phyloP scores from a whole-genome alignment of 35 echinoderm and acorn worm species.

The Strongylocentrotus purpuratus region DNA sequence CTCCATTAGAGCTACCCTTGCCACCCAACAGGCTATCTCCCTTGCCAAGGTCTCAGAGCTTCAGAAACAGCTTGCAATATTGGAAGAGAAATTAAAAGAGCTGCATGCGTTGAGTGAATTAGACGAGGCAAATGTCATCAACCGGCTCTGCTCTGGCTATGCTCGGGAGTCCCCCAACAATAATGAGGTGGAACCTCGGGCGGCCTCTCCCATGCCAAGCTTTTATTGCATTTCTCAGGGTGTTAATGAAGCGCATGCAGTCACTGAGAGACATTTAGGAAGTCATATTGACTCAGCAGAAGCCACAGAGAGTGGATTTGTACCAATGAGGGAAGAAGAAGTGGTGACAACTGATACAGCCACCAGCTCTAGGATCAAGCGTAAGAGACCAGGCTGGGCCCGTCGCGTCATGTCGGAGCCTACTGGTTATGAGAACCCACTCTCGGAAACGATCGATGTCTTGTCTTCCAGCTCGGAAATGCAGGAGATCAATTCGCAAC shows the following conservation, averaged over 20 bases:
- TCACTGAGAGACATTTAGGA: conserved; percentile 33
- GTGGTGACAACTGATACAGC: neutral
- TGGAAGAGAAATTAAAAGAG: conserved; percentile 45
- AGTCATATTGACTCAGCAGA: conserved; percentile 12
- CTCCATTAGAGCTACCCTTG: conserved; percentile 13
- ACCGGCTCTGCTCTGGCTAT: neutral
- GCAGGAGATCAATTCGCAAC: conserved; percentile 30
- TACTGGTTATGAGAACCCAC: conserved; percentile 33
- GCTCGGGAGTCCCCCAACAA: conserved; percentile 26
- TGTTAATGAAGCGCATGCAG: conserved; percentile 33
- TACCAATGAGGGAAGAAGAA: conserved; percentile 4
- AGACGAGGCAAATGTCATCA: conserved; percentile 14
- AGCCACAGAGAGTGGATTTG: conserved; percentile 1
- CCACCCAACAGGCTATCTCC: conserved; percentile 40
- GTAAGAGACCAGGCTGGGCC: conserved; percentile 43
- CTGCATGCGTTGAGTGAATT: conserved; percentile 36
- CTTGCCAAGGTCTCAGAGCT: conserved; percentile 44
- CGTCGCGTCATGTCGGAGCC: conserved; percentile 35
- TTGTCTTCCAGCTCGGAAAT: conserved; percentile 36
- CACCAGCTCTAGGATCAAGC: conserved; percentile 20
- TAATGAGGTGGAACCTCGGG: conserved; percentile 25
- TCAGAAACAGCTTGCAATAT: conserved; percentile 38
- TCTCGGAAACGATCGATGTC: conserved; percentile 42
- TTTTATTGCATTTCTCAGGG: conserved; percentile 56
- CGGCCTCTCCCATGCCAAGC: conserved; percentile 39